Evolutionary conservation across 1,140 invertebrate species (phyloP), one percentile per base, ranked within the genome.

Genomic region (Rhizoglyphus robini): DNA sequence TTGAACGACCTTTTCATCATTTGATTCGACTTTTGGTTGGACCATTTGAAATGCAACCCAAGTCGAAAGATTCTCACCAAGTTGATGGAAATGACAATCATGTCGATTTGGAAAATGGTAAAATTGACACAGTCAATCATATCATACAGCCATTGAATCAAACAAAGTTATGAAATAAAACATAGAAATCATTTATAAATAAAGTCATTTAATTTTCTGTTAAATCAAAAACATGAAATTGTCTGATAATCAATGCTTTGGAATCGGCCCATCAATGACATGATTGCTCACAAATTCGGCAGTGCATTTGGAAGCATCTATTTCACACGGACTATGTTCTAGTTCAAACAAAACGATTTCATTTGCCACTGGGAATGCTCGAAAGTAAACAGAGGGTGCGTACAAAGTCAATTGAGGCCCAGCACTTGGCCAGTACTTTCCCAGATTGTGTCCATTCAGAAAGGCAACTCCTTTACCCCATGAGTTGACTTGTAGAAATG

Each of bases 351-450:
- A 32, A n/a, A 74, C 64, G 2, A 78, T 30, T 4, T 63, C 47
- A 64, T 78, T 77, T 31, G 32, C n/a, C 34, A 51, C n/a, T 11
- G 73, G 71, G 18, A 49, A 49, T 1, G 68, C 20, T 46, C 75
- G 73, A 0, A 84, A 74, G 4, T 79, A 76, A 8, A 75, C 68
- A 4, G 76, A 78, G 8, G 87, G 87, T 11, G 87, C 77, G 70
- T 87, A 89, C 1, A 90, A 71, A 0, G 86, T 88, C 0, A 85
- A 73, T 75, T 90, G 87, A 2, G 87, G 86, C 5, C 87, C 86
- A 13, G 79, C 79, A 2, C 76, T 70, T 0, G 86, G 84, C 87
- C 87, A 90, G 74, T 88, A 89, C 38, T 86, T 78, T 1, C 87
- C 87, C 34, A 89, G 74, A 73, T 87, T 86, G 68, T 82, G 75